phyloP scores from a whole-genome alignment of 1,140 invertebrate genomes.

The Vollenhovia emeryi region DNA sequence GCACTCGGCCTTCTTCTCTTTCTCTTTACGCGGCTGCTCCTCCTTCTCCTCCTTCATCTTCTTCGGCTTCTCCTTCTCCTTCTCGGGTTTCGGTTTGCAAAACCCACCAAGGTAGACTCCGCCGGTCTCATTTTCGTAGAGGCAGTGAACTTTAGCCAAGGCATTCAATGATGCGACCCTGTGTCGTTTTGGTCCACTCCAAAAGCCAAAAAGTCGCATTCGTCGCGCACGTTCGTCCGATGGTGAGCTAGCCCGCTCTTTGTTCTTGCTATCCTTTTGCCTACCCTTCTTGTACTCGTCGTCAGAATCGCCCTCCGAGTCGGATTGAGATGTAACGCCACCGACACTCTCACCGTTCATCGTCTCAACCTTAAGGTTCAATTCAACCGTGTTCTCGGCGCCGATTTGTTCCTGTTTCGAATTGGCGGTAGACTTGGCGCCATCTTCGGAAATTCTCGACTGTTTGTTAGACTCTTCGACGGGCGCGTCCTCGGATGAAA shows the following conservation, averaged over 20 bases:
- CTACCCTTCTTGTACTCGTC: slow-evolving; percentile 74
- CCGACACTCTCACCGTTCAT: slow-evolving; percentile 70
- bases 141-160: slow-evolving; percentile 95
- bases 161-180: slow-evolving; percentile 95
- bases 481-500: slow-evolving; percentile 77
- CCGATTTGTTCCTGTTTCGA: slow-evolving; percentile 62
- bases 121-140: slow-evolving; percentile 95
- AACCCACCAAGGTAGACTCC: slow-evolving; percentile 88
- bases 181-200: slow-evolving; percentile 91
- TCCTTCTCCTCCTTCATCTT: slow-evolving; percentile 74
- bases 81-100: slow-evolving; percentile 83
- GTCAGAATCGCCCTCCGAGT: slow-evolving; percentile 72
- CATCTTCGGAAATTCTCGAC: slow-evolving; percentile 71
- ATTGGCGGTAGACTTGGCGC: slow-evolving; percentile 52
- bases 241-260: slow-evolving; percentile 75
- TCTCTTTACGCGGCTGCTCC: slow-evolving; percentile 66
- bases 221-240: slow-evolving; percentile 82
- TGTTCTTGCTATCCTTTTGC: slow-evolving; percentile 65
- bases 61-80: slow-evolving; percentile 75
- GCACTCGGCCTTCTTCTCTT: slow-evolving; percentile 77
- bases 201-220: slow-evolving; percentile 86
- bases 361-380: slow-evolving; percentile 80
- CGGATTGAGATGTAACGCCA: slow-evolving; percentile 69
- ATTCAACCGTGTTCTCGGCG: slow-evolving; percentile 69
- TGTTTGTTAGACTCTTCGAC: slow-evolving; percentile 75